Percentiles rank a stretch among this genome's conserved stretches.
Conservation (phyloP, 1,140 invertebrate species). For the Caenorhabditis brenneri region DNA sequence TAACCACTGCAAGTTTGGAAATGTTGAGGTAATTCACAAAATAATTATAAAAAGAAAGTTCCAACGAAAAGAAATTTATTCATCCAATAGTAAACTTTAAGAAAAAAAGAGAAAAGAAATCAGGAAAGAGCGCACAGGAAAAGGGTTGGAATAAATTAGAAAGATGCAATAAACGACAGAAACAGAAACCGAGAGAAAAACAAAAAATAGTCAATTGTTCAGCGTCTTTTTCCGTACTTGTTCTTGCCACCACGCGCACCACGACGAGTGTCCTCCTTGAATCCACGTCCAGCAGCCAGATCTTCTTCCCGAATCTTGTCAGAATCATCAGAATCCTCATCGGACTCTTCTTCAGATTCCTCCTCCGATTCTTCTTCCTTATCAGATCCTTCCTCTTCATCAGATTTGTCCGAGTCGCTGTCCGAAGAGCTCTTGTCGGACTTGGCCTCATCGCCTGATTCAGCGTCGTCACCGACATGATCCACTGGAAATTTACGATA, state of each 20-base stretch:
- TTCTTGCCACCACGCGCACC: constrained; percentile 45
- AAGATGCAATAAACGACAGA: too few species aligned
- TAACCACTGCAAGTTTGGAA: too few species aligned
- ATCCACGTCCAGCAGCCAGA: constrained; percentile 47
- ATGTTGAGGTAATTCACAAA: too few species aligned
- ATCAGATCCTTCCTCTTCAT: constrained; percentile 60
- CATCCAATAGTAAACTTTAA: too few species aligned
- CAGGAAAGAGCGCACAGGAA: too few species aligned
- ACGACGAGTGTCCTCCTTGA: constrained; percentile 34
- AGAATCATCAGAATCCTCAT: constrained; percentile 44
- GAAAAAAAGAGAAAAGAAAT: too few species aligned
- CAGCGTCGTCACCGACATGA: constrained; percentile 32
- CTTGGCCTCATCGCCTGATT: constrained; percentile 26
- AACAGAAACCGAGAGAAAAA: too few species aligned
- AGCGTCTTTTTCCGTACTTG: constrained; percentile 49
- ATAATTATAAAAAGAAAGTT: too few species aligned
- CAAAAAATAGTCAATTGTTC: not conserved
- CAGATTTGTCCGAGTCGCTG: constrained; percentile 28
- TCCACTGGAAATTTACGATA: constrained; percentile 52
- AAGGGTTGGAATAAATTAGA: too few species aligned
- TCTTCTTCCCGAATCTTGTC: constrained; percentile 48
- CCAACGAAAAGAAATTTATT: too few species aligned
- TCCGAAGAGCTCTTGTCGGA: constrained; percentile 35
- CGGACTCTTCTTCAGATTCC: constrained; percentile 46
- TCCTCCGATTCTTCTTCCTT: not conserved